Conservation (phyloP, 1,140 invertebrate genomes). For the Drosophila seguyi region DNA sequence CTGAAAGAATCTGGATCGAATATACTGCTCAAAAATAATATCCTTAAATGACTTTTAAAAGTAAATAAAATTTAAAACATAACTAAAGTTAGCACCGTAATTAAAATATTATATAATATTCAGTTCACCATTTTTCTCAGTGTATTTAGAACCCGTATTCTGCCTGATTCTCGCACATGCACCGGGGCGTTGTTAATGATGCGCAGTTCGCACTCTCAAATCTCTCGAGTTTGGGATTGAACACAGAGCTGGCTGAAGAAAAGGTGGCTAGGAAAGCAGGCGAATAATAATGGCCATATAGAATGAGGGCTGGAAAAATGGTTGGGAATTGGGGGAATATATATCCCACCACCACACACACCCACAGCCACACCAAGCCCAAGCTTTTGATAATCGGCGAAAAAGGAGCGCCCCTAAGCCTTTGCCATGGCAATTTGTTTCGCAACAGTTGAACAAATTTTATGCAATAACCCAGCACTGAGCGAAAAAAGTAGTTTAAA, state of each 20-base stretch:
- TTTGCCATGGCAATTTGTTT: conserved; percentile 76
- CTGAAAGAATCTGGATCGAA: conserved; percentile 3
- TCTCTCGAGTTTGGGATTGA: conserved; percentile 38
- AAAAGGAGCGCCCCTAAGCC: conserved; percentile 51
- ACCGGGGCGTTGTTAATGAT: conserved; percentile 54
- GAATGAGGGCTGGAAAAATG: background rate
- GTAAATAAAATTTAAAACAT: too few species aligned
- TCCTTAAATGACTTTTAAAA: background rate
- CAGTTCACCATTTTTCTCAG: background rate
- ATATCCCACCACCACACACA: background rate
- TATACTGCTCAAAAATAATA: background rate
- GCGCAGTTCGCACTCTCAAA: conserved; percentile 53
- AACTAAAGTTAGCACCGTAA: background rate
- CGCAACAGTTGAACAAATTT: conserved; percentile 77
- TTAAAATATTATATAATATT: background rate
- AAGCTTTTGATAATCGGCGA: conserved; percentile 18
- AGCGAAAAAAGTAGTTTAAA: background rate
- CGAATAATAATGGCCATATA: conserved; percentile 19
- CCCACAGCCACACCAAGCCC: background rate
- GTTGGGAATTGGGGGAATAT: background rate
- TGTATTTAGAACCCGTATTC: conserved; percentile 6
- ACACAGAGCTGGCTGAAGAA: conserved; percentile 9
- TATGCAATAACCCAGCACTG: conserved; percentile 44
- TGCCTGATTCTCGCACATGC: conserved; percentile 22
- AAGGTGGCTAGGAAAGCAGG: conserved; percentile 7